Evolutionary conservation across 2,113 vertebrate genomes (phyloP).

Genomic region (Leptocoma aspasia): DNA sequence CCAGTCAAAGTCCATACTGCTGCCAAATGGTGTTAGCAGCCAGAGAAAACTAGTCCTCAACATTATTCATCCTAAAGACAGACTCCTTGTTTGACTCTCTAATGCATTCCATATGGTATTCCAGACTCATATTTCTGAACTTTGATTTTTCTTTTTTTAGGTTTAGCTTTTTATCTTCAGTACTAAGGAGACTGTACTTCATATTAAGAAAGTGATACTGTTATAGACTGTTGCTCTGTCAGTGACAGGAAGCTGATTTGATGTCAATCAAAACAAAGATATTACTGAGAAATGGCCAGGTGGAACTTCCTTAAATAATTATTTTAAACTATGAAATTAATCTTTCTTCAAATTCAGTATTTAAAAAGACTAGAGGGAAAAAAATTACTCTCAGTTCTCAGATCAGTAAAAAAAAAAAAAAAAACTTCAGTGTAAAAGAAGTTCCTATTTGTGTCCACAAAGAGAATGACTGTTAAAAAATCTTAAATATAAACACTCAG

Average conservation of each 20-base stretch:
- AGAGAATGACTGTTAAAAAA: background rate
- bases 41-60: background rate
- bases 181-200: background rate
- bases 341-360: background rate
- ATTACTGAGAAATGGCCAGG: background rate
- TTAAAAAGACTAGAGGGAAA: background rate
- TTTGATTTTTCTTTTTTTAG: background rate
- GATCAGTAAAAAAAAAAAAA: background rate
- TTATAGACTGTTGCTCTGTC: background rate
- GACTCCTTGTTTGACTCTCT: background rate
- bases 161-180: background rate
- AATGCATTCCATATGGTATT: background rate
- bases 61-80: background rate
- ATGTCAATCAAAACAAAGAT: background rate
- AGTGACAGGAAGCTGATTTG: background rate
- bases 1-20: background rate
- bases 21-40: background rate
- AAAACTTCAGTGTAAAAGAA: background rate
- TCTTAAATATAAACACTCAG: background rate
- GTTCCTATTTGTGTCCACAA: background rate
- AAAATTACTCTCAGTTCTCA: background rate
- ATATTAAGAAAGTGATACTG: background rate
- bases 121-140: background rate
- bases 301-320: background rate
- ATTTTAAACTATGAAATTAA: background rate